A percentile compares a stretch with the other conserved stretches of the same genome.
Conservation (phyloP, 2,888 invertebrate genomes). For the Synergus gifuensis region DNA sequence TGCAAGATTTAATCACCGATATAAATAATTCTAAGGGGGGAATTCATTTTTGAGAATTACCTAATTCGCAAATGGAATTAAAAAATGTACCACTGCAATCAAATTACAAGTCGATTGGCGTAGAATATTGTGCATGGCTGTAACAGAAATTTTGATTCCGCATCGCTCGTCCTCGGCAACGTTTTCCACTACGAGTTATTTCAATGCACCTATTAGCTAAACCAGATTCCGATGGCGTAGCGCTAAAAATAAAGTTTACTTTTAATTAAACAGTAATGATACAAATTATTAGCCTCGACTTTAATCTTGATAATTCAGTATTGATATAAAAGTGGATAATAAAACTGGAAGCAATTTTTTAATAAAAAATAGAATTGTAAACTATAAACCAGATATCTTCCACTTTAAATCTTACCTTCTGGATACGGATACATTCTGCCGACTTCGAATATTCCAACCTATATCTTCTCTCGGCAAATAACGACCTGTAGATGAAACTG, state of each 20-base stretch:
- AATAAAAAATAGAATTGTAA: no score
- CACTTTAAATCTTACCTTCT: not conserved
- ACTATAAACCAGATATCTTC: not conserved
- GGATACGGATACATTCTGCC: not conserved
- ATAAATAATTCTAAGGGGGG: not conserved
- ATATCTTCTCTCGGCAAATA: not conserved
- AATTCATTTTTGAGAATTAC: not conserved
- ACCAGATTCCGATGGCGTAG: not conserved
- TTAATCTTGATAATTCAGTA: no score
- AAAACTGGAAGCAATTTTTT: no score
- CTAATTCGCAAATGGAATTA: not conserved
- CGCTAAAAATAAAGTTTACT: constrained; percentile 4
- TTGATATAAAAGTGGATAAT: no score
- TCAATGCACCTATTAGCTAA: constrained; percentile 1
- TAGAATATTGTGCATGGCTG: not conserved
- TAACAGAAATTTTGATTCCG: constrained; percentile 1
- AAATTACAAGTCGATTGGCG: not conserved
- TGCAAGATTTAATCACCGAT: not conserved
- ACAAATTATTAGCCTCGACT: no score
- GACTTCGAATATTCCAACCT: not conserved
- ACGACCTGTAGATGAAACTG: not conserved
- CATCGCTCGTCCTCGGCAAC: constrained; percentile 25
- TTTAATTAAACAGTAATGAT: constrained; percentile 2
- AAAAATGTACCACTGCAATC: not conserved
- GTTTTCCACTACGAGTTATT: constrained; percentile 25